Conservation (phyloP, 2,888 invertebrate genomes). For the Adineta ricciae region DNA sequence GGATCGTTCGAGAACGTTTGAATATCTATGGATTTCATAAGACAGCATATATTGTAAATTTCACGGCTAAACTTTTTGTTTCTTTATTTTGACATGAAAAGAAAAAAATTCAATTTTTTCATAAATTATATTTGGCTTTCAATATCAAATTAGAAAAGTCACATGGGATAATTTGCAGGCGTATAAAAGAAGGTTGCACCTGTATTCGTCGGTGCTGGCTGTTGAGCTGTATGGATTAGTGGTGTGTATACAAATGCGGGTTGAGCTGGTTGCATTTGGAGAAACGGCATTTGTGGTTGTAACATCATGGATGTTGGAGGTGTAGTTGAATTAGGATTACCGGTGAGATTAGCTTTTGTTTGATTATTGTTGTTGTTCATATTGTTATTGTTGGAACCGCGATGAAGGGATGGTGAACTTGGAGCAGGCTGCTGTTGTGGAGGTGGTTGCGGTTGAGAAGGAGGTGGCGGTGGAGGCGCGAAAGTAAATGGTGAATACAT, state of each 20-base stretch:
- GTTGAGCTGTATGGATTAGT: background rate
- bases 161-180: background rate
- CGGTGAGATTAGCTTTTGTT: background rate
- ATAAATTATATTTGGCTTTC: background rate
- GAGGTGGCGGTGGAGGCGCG: background rate
- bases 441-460: background rate
- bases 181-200: background rate
- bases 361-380: background rate
- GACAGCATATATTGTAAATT: no score
- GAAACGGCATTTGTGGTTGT: background rate
- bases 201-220: background rate
- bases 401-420: background rate
- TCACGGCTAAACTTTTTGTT: no score
- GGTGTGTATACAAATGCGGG: slow-evolving; percentile 7
- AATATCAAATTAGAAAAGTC: background rate
- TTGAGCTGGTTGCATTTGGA: slow-evolving; percentile 8
- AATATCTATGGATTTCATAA: no score
- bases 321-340: background rate
- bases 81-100: no score
- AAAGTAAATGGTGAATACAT: slow-evolving; percentile 13
- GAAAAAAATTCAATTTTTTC: no score
- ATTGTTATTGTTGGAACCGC: background rate
- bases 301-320: background rate
- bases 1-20: no score
- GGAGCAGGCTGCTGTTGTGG: background rate